phyloP scores from a whole-genome alignment of 2,888 invertebrate species.

The Agrochola lota region DNA sequence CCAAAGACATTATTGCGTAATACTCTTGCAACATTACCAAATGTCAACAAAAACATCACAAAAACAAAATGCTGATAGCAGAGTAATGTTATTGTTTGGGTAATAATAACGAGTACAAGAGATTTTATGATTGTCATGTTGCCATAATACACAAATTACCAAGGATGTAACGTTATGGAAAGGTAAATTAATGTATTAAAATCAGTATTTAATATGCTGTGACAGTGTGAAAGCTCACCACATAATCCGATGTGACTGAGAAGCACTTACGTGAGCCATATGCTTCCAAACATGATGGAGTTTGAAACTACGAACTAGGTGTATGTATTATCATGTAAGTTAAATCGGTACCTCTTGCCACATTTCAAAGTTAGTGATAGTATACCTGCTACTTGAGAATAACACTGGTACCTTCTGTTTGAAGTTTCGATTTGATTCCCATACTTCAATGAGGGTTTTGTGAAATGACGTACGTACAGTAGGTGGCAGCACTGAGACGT shows the following conservation, averaged over 20 bases:
- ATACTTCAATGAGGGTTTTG: not conserved
- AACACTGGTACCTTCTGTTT: conserved; percentile 4
- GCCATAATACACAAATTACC: not conserved
- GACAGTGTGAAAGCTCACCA: not conserved
- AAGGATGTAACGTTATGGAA: not conserved
- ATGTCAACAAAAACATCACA: no score
- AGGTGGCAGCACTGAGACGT: no score
- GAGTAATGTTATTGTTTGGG: no score
- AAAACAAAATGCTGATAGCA: no score
- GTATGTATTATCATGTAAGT: conserved; percentile 9
- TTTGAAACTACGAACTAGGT: conserved; percentile 37
- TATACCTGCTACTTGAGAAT: not conserved
- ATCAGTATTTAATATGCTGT: conserved; percentile 7
- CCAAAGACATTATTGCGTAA: no score
- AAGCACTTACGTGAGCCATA: conserved; percentile 41
- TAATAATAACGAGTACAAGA: no score
- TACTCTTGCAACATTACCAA: no score
- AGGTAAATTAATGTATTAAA: conserved; percentile 3
- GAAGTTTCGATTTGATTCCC: not conserved
- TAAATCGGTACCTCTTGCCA: conserved; percentile 18
- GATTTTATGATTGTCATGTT: not conserved
- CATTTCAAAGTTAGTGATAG: conserved; percentile 21
- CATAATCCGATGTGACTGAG: conserved; percentile 24
- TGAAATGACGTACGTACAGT: no score
- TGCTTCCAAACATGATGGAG: conserved; percentile 28